phyloP scores from a whole-genome alignment of 2,888 invertebrate species.

The Perizoma affinitatum region DNA sequence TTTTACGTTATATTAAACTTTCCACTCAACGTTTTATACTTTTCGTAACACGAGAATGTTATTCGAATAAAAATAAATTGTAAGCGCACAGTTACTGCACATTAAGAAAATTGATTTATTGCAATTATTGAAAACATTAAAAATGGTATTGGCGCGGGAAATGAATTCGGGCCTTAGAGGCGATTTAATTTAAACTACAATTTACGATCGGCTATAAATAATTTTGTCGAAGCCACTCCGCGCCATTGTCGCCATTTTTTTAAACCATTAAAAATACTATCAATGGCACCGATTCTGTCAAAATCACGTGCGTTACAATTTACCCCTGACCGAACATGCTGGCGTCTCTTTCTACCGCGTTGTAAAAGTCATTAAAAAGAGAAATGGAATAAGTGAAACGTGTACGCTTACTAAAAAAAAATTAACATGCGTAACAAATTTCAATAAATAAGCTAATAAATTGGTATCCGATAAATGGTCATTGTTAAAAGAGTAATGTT shows the following conservation, averaged over 20 bases:
- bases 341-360: constrained; percentile 57
- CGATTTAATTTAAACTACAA: constrained; percentile 78
- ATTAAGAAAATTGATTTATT: constrained; percentile 67
- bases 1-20: constrained; percentile 18
- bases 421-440: constrained; percentile 78
- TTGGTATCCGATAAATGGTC: constrained; percentile 76
- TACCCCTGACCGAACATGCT: constrained; percentile 45
- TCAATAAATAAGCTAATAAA: constrained; percentile 82
- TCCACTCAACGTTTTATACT: constrained; percentile 10
- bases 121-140: constrained; percentile 69
- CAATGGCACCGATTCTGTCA: constrained; percentile 72
- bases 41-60: constrained; percentile 7
- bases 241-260: constrained; percentile 79
- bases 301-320: constrained; percentile 67
- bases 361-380: constrained; percentile 47
- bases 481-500: constrained; percentile 74
- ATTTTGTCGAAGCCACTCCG: constrained; percentile 66
- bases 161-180: constrained; percentile 67
- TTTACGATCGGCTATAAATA: constrained; percentile 80
- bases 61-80: constrained; percentile 20
- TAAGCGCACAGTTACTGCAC: constrained; percentile 34
- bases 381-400: constrained; percentile 55
- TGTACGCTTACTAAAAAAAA: constrained; percentile 60
- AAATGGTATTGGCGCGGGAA: constrained; percentile 63
- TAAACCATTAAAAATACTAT: constrained; percentile 81